Base-by-base conservation (phyloP, 1,140 invertebrate species). In the Berghia stephanieae region DNA sequence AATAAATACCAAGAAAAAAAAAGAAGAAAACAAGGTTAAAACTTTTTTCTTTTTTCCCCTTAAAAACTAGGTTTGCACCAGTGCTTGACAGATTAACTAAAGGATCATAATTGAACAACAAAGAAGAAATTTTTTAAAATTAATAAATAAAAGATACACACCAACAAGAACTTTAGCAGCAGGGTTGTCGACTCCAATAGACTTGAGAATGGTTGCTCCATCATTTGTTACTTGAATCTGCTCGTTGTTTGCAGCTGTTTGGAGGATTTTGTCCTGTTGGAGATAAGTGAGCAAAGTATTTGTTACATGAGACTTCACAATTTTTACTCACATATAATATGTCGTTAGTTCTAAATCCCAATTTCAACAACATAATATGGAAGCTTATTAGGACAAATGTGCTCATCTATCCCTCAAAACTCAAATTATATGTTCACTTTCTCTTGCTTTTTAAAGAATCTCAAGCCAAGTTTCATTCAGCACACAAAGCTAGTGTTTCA, bases 221-320 rank as follows among this genome's bases (percentile, higher is more conserved):
- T 99, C 98, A 91, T 99, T 99, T 46, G 98, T 99, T 6, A 99
- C 96, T 90, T 98, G 94, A 73, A 99, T 94, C 36, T 89, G 94
- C 78, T 83, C 96, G 95, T 84, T 94, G 92, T 88, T 93, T 94
- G 81, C 95, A 92, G 24, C 95, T 94, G 83, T 92, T 74, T 89
- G 88, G 13, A 99, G 90, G 85, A 99, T 99, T 92, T 99, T 99
- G 89, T 99, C 98, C 91, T 92, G 73, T 72, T 63, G 73, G 16
- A 49, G 5, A 69, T 46, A 70, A 71, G 43, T 6, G n/a, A 75
- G 16, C 52, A 66, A n/a, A n/a, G n/a, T n/a, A n/a, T n/a, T n/a
- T n/a, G n/a, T 63, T 16, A 10, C 31, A 8, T 63, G 10, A 16
- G 57, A 27, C 10, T 16, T 10, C 10, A 16, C 57, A 63, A 63